A percentile compares a stretch with the other conserved stretches of the same genome.
Evolutionary conservation across 1,140 invertebrate species (phyloP).

Genomic region (Drosophila sulfurigaster): DNA sequence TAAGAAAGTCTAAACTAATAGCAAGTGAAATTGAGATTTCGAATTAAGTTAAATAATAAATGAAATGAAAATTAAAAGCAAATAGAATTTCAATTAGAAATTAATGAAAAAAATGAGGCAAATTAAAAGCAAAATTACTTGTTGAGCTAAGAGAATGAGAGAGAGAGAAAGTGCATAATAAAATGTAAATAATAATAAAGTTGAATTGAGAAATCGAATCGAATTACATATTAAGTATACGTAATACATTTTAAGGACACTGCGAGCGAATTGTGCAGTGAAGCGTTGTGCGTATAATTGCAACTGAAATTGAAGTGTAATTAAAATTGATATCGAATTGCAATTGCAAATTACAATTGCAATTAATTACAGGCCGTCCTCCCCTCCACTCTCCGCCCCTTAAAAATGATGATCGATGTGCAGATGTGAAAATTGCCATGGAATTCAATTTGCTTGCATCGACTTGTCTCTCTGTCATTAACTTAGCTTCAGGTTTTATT

Average conservation of each 20-base stretch:
- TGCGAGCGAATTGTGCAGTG: neutral
- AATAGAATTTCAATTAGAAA: neutral
- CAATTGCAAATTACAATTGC: slow-evolving; percentile 32
- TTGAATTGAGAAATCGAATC: slow-evolving; percentile 18
- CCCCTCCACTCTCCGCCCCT: too few species aligned
- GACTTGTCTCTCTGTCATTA: slow-evolving; percentile 28
- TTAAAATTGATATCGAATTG: slow-evolving; percentile 43
- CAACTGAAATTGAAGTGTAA: slow-evolving; percentile 38
- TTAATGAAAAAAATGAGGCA: neutral
- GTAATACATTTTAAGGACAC: slow-evolving; percentile 7
- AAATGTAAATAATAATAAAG: slow-evolving; percentile 11
- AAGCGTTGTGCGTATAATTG: slow-evolving; percentile 26
- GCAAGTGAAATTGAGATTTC: too few species aligned
- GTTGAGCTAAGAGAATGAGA: slow-evolving; percentile 3
- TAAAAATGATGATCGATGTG: slow-evolving; percentile 32
- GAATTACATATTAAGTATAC: slow-evolving; percentile 10
- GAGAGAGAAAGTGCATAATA: neutral
- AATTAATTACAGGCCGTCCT: slow-evolving; percentile 21
- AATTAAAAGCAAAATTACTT: slow-evolving; percentile 9
- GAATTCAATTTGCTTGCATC: slow-evolving; percentile 24
- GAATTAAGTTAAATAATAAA: neutral
- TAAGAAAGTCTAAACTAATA: too few species aligned
- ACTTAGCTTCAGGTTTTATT: slow-evolving; percentile 24
- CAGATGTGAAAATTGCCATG: slow-evolving; percentile 5
- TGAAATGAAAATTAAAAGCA: neutral